Percentiles rank a stretch among this genome's conserved stretches.
These are phyloP conservation scores for Macquaria australasica DNA, from an alignment of 2,113 vertebrate genomes.

Conservation along the genomic window DNA sequence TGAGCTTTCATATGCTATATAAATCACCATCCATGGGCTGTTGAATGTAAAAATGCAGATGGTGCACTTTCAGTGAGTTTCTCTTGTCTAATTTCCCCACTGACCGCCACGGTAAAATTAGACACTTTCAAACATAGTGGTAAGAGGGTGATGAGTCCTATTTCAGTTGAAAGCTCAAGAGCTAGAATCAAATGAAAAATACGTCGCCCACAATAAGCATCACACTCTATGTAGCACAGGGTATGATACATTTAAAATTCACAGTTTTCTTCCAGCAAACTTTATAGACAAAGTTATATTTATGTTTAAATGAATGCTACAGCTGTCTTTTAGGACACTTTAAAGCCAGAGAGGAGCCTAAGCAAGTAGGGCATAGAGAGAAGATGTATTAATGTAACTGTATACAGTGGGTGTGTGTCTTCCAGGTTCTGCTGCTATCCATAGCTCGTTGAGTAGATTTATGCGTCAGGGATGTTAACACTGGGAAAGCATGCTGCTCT, in stretches of 20 bases:
- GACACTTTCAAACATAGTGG: constrained; percentile 30
- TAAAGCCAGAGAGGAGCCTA: not conserved
- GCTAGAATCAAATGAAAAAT: constrained; percentile 17
- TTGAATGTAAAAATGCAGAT: constrained; percentile 43
- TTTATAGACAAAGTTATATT: not conserved
- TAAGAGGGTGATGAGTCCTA: constrained; percentile 3
- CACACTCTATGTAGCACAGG: not conserved
- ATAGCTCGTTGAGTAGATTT: constrained; percentile 88
- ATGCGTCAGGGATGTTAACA: constrained; percentile 85
- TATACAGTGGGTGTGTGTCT: constrained; percentile 69
- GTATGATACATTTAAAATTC: not conserved
- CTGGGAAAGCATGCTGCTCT: constrained; percentile 83
- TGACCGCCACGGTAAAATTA: constrained; percentile 33
- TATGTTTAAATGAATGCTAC: not conserved
- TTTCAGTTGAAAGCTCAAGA: constrained; percentile 11
- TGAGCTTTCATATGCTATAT: constrained; percentile 24
- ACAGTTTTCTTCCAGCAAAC: not conserved
- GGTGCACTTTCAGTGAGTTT: constrained; percentile 48
- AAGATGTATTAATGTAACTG: constrained; percentile 66
- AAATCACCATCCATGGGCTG: constrained; percentile 37
- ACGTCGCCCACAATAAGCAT: not conserved
- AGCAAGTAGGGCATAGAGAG: constrained; percentile 29
- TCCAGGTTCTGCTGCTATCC: constrained; percentile 86
- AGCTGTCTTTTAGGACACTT: not conserved
- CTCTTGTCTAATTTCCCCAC: constrained; percentile 52